Base-by-base conservation (phyloP, 30 jellyfish, hydroid and myxozoan species). In the Chrysaora quinquecirrha region DNA sequence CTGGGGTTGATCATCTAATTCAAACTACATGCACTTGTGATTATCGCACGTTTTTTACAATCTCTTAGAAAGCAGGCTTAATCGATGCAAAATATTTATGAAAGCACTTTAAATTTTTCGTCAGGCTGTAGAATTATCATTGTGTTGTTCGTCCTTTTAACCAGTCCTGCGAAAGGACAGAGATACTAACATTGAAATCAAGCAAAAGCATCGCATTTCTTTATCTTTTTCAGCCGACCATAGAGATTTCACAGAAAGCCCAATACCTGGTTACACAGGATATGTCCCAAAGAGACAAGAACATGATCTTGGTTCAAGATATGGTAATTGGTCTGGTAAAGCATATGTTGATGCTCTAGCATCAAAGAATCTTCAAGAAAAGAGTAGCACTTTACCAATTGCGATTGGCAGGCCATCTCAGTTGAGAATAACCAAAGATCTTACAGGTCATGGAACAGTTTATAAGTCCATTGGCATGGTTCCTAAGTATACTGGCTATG, bases 201-300 rank as follows among this genome's bases (percentile, higher is more conserved):
- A n/a, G n/a, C n/a, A n/a, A n/a, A n/a, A n/a, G n/a, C n/a, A n/a
- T n/a, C n/a, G n/a, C n/a, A n/a, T n/a, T n/a, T n/a, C n/a, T n/a
- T n/a, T n/a, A n/a, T n/a, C n/a, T n/a, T 7, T 22, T 48, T 60
- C 74, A 91, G 98, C 90, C 67, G 95, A 85, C 32, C 88, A 73
- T 33, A 73, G 96, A 50, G 86, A 74, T 0, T 85, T 76, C 74
- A 87, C 95, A 12, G 97, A 94, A 50, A 80, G 96, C 25, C 99
- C 99, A 16, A 88, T 87, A 4, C 95, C 96, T 1, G 99, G 99
- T 43, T 94, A 94, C 85, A 81, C 90, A n/a, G 99, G 99, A 1
- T 82, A 81, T 62, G 95, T 94, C n/a, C 99, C 99, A 34, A 82
- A 76, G 72, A 38, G 80, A 22, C 86, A 78, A 48, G 97, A 94